A percentile compares a stretch with the other conserved stretches of the same genome.
Conservation (phyloP, 53 echinoderm and acorn worm genomes). For the Echinometra lucunter region DNA sequence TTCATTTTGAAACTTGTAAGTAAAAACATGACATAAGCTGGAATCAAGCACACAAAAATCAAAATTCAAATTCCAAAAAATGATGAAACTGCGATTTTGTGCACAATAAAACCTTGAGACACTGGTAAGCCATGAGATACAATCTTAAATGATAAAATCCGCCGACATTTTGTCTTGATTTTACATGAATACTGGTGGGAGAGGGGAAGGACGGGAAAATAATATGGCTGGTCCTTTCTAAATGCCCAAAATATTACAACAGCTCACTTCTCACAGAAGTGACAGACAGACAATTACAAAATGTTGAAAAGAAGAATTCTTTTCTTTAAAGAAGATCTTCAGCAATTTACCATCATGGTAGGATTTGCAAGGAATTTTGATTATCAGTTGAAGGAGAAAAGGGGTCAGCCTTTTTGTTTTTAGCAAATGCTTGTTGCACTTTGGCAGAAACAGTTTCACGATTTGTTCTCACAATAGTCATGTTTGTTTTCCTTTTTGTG, state of each 20-base stretch:
- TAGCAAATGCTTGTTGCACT: conserved; percentile 58
- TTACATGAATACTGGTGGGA: background rate
- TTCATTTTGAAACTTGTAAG: background rate
- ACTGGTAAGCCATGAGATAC: background rate
- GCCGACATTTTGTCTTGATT: background rate
- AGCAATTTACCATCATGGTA: background rate
- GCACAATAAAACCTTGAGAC: background rate
- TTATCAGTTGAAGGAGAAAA: conserved; percentile 6
- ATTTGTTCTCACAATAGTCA: conserved; percentile 58
- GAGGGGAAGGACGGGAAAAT: background rate
- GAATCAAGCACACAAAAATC: background rate
- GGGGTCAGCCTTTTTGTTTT: conserved; percentile 43
- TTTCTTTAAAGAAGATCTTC: background rate
- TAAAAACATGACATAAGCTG: background rate
- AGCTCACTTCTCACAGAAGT: background rate
- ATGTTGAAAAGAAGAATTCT: conserved; percentile 14
- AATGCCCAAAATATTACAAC: background rate
- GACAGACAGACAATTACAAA: conserved; percentile 36
- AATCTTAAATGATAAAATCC: conserved; percentile 34
- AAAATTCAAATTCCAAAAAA: background rate
- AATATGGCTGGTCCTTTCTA: background rate
- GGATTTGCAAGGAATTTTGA: conserved; percentile 57
- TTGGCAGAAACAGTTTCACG: conserved; percentile 37
- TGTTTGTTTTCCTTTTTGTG: conserved; percentile 70
- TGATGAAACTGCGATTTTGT: background rate